Evolutionary conservation across 2,888 invertebrate species (phyloP).

Genomic region (Caenorhabditis doughertyi): DNA sequence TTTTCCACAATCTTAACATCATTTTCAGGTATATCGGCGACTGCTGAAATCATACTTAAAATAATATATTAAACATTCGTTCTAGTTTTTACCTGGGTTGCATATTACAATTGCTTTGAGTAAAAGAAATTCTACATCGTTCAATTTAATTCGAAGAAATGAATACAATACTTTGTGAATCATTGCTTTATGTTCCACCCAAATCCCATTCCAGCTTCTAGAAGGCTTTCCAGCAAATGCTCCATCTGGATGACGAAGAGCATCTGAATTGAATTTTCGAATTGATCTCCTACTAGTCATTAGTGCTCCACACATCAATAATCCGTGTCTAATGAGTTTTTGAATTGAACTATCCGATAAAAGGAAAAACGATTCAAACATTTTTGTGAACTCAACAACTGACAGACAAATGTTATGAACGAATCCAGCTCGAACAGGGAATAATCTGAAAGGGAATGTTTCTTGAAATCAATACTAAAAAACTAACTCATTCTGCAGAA

Average conservation of each 20-base stretch:
- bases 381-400: conserved; percentile 6
- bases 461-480: not conserved
- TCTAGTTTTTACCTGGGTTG: conserved; percentile 16
- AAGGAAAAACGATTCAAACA: not conserved
- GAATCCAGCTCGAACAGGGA: not conserved
- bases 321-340: conserved; percentile 5
- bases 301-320: not conserved
- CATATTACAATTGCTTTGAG: conserved; percentile 22
- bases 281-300: not conserved
- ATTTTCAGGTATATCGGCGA: not conserved
- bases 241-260: not conserved
- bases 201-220: not conserved
- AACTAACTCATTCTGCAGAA: not conserved
- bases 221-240: conserved; percentile 3
- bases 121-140: conserved; percentile 3
- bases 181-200: not conserved
- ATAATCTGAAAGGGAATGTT: not conserved
- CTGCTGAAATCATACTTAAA: conserved; percentile 1
- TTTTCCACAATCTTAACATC: not conserved
- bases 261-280: conserved; percentile 12
- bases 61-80: not conserved
- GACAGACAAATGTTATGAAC: not conserved
- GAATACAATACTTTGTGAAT: conserved; percentile 4
- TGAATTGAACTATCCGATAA: not conserved
- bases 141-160: not conserved